Percentiles rank a stretch among this genome's conserved stretches.
phyloP scores from a whole-genome alignment of 2,113 vertebrate genomes.

The Podocnemis expansa region DNA sequence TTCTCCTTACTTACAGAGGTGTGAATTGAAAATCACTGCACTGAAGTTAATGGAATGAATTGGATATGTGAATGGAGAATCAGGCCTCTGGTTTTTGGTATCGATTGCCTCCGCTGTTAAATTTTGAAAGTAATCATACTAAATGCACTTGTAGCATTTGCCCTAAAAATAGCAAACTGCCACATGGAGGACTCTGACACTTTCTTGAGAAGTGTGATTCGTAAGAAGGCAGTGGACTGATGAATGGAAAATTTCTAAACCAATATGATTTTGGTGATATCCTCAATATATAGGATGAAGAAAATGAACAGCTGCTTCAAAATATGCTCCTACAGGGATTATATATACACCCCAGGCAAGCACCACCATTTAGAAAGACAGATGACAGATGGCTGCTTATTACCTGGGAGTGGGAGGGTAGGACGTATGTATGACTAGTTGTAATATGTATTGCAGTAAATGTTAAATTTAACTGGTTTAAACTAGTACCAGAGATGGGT shows the following conservation, averaged over 20 bases:
- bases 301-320: conserved; percentile 68
- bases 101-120: conserved; percentile 40
- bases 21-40: neutral
- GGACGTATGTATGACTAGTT: conserved; percentile 51
- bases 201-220: conserved; percentile 63
- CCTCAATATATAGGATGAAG: conserved; percentile 50
- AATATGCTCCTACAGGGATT: conserved; percentile 46
- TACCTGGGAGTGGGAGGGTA: neutral
- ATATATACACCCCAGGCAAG: conserved; percentile 59
- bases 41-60: neutral
- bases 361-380: conserved; percentile 40
- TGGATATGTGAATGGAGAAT: conserved; percentile 1
- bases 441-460: conserved; percentile 37
- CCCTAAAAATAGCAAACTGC: conserved; percentile 56
- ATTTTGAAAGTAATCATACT: conserved; percentile 53
- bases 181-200: conserved; percentile 10
- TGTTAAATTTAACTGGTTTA: conserved; percentile 51
- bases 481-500: conserved; percentile 31
- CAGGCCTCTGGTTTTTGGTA: conserved; percentile 38
- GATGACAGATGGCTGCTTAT: conserved; percentile 55
- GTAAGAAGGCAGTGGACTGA: conserved; percentile 49
- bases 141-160: conserved; percentile 6
- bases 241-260: conserved; percentile 64
- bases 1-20: neutral
- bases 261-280: conserved; percentile 62